These are phyloP conservation scores for Pundamilia nyererei DNA, from an alignment of 2,113 vertebrate species.

Conservation along the genomic window DNA sequence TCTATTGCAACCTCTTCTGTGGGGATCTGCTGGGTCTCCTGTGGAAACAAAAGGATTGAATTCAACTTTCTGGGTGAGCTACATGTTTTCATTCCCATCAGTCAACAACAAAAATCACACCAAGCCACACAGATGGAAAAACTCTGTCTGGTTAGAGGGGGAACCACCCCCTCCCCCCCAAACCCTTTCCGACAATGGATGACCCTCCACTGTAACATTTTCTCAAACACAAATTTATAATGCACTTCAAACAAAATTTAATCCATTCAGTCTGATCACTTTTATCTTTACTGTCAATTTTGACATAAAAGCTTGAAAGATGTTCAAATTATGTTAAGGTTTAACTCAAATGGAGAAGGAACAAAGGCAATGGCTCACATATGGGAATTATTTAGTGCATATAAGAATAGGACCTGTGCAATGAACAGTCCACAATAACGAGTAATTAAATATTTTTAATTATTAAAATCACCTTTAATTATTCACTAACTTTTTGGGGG, in stretches of 20 bases:
- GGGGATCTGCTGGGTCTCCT: constrained; percentile 98
- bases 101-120: neutral
- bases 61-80: neutral
- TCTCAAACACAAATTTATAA: neutral
- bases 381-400: neutral
- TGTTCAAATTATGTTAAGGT: neutral
- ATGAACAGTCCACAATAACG: neutral
- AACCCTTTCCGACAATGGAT: neutral
- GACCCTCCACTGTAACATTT: neutral
- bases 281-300: neutral
- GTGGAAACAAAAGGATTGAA: neutral
- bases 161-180: neutral
- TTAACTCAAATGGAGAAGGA: neutral
- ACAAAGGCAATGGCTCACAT: neutral
- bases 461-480: neutral
- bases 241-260: neutral
- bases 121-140: neutral
- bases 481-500: neutral
- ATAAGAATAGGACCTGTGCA: neutral
- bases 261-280: neutral
- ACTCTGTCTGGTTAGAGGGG: neutral
- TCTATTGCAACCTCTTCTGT: constrained; percentile 92
- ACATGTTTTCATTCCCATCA: neutral
- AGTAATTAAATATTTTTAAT: neutral
- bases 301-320: neutral